These are phyloP conservation scores for Temnothorax unifasciatus DNA, from an alignment of 2,888 invertebrate species.

Conservation along the genomic window DNA sequence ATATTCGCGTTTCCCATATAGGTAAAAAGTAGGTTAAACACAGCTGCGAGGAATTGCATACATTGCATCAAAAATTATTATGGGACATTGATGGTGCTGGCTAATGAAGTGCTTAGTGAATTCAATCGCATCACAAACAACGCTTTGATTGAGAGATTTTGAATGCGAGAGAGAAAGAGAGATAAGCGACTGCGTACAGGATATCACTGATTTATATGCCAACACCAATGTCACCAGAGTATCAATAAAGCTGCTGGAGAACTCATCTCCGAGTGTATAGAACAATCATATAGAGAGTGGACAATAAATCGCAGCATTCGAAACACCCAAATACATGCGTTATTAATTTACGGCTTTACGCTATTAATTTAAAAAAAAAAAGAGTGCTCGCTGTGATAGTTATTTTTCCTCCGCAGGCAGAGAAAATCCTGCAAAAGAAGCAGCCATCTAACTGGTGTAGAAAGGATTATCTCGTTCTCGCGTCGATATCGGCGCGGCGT, in stretches of 20 bases:
- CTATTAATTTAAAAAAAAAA: not conserved
- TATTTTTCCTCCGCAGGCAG: not conserved
- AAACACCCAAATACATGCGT: not conserved
- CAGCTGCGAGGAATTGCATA: not conserved
- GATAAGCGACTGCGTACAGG: not conserved
- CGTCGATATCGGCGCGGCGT: not conserved
- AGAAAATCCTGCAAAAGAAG: not conserved
- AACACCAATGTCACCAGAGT: not conserved
- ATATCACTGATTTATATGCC: not conserved
- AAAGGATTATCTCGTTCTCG: constrained; percentile 9
- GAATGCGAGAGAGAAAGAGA: not conserved
- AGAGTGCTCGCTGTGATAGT: not conserved
- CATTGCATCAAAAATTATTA: not conserved
- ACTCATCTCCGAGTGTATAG: not conserved
- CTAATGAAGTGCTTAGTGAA: constrained; percentile 19
- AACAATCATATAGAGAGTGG: no score
- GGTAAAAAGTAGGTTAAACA: not conserved
- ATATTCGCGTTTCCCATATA: not conserved
- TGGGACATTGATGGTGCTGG: not conserved
- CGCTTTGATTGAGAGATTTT: not conserved
- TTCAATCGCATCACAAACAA: not conserved
- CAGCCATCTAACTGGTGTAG: not conserved
- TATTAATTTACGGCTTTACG: not conserved
- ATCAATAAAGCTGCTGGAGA: not conserved
- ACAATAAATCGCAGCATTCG: not conserved